Percentiles rank a stretch among this genome's conserved stretches.
Conservation (phyloP, 2,888 invertebrate genomes). For the Octodonta nipae region DNA sequence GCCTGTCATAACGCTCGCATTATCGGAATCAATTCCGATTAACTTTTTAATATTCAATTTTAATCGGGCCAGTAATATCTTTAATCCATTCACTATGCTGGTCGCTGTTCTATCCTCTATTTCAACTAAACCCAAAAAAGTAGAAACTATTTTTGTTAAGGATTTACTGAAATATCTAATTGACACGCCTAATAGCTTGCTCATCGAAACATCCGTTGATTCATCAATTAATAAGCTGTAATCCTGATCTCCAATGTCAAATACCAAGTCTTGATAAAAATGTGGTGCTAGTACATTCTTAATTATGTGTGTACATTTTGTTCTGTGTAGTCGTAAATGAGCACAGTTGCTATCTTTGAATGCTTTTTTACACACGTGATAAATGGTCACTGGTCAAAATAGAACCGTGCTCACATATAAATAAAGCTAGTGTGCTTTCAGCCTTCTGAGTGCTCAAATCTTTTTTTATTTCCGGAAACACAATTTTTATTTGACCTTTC, state of each 20-base stretch:
- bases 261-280: conserved; percentile 11
- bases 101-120: conserved; percentile 13
- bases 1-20: conserved; percentile 27
- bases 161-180: conserved; percentile 13
- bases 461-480: neutral
- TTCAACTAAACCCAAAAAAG: conserved; percentile 15
- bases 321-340: neutral
- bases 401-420: neutral
- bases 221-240: conserved; percentile 16
- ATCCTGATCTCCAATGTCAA: conserved; percentile 12
- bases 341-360: neutral
- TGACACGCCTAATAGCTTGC: conserved; percentile 14
- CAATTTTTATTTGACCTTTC: neutral
- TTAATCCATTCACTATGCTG: conserved; percentile 11
- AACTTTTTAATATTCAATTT: conserved; percentile 19
- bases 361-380: neutral
- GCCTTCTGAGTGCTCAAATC: neutral
- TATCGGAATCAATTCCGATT: conserved; percentile 28
- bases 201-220: conserved; percentile 15
- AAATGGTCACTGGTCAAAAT: neutral
- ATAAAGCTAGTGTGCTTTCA: neutral
- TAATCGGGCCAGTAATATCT: conserved; percentile 8
- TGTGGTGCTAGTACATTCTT: conserved; percentile 6
- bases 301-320: conserved; percentile 4
- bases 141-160: conserved; percentile 13